Evolutionary conservation across 2,888 invertebrate species (phyloP).

Genomic region (Gymnosoma rotundatum): DNA sequence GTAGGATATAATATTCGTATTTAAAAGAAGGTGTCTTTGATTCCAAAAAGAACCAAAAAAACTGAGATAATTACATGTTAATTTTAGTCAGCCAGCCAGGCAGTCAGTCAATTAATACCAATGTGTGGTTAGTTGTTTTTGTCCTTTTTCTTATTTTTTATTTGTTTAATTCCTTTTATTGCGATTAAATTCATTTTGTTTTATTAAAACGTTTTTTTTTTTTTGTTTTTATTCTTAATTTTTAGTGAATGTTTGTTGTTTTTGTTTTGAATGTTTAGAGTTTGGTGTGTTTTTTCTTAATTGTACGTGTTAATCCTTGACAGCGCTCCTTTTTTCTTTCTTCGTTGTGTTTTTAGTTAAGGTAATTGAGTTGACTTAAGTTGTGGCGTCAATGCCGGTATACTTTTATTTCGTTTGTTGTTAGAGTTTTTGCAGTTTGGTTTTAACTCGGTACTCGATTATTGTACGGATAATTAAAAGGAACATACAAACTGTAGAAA

Average conservation of each 20-base stretch:
- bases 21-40: slow-evolving; percentile 64
- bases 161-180: slow-evolving; percentile 41
- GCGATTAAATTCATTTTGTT: slow-evolving; percentile 50
- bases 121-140: slow-evolving; percentile 25
- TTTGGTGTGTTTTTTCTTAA: slow-evolving; percentile 50
- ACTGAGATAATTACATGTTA: slow-evolving; percentile 71
- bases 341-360: slow-evolving; percentile 45
- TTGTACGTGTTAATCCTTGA: slow-evolving; percentile 70
- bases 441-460: slow-evolving; percentile 42
- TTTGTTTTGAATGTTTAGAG: slow-evolving; percentile 6
- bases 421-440: slow-evolving; percentile 20
- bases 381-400: slow-evolving; percentile 69
- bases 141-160: slow-evolving; percentile 20
- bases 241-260: background rate
- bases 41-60: slow-evolving; percentile 44
- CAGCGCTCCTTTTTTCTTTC: slow-evolving; percentile 65
- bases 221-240: slow-evolving; percentile 9
- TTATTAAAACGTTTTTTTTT: slow-evolving; percentile 37
- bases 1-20: slow-evolving; percentile 18
- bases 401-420: slow-evolving; percentile 54
- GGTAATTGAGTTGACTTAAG: slow-evolving; percentile 71
- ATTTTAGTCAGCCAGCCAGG: slow-evolving; percentile 63
- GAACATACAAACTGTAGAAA: slow-evolving; percentile 8
- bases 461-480: slow-evolving; percentile 64
- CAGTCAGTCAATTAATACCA: slow-evolving; percentile 25